phyloP scores from a whole-genome alignment of 2,797 vertebrate genomes.

The Hemitrygon akajei region DNA sequence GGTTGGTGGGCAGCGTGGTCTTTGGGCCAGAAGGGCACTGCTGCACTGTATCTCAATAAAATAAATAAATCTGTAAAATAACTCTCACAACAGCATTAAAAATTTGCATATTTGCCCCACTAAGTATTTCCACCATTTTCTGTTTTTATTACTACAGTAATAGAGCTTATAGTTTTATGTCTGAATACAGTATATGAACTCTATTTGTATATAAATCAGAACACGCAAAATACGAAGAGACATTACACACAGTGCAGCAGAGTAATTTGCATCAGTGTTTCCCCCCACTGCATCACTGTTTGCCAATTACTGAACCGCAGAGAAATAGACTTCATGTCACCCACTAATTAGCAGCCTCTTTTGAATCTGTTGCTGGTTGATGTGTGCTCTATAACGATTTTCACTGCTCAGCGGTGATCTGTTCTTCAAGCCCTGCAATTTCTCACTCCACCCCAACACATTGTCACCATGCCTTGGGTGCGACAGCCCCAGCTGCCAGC shows the following conservation, averaged over 20 bases:
- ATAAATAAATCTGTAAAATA: background rate
- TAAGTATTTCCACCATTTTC: background rate
- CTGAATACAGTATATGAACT: too few relatives aligned
- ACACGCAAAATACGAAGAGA: background rate
- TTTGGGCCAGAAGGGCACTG: too few relatives aligned
- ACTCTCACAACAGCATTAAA: background rate
- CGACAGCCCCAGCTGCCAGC: background rate
- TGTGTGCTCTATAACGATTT: background rate
- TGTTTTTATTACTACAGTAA: background rate
- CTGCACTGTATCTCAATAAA: too few relatives aligned
- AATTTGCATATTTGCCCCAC: background rate
- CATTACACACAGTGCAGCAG: background rate
- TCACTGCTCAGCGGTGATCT: background rate
- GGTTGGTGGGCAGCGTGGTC: too few relatives aligned
- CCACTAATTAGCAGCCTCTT: constrained; percentile 5
- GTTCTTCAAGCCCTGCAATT: background rate
- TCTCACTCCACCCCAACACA: background rate
- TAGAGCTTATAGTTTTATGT: background rate
- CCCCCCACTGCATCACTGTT: background rate
- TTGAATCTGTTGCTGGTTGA: background rate
- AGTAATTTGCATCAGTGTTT: background rate
- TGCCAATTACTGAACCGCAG: background rate
- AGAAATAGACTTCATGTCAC: background rate
- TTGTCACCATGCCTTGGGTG: background rate
- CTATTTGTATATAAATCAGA: background rate